Conservation (phyloP, 2,113 vertebrate species). For the Rhinoderma darwinii region DNA sequence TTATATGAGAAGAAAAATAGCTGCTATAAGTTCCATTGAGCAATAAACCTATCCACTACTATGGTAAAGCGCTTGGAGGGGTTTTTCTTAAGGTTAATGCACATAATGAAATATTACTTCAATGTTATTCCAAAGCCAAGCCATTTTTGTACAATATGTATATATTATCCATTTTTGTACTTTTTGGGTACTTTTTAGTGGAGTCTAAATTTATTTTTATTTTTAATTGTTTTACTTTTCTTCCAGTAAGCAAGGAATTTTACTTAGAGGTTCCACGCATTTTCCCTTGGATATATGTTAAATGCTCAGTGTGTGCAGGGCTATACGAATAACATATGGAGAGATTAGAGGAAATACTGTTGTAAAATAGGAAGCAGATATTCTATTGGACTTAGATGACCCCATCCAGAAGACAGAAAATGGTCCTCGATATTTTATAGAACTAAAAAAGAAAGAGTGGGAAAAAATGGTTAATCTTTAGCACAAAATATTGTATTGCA, state of each 20-base stretch:
- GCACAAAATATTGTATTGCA: not conserved
- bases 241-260: not conserved
- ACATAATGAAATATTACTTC: constrained; percentile 22
- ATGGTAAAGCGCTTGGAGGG: constrained; percentile 1
- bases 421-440: not conserved
- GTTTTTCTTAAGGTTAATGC: constrained; percentile 5
- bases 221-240: not conserved
- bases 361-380: constrained; percentile 14
- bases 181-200: not conserved
- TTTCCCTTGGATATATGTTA: not conserved
- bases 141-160: constrained; percentile 10
- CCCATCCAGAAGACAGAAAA: not conserved
- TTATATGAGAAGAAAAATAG: constrained; percentile 6
- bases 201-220: not conserved
- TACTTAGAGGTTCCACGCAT: not conserved
- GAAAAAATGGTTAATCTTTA: not conserved
- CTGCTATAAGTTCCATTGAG: not conserved
- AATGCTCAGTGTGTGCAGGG: not conserved
- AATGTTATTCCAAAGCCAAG: not conserved
- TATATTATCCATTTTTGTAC: constrained; percentile 7
- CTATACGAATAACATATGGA: not conserved
- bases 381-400: constrained; percentile 2
- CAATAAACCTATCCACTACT: constrained; percentile 12
- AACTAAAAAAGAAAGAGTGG: not conserved
- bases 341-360: not conserved